Evolutionary conservation across 92 coral and sea anemone species (phyloP).

Genomic region (Micromussa lordhowensis): DNA sequence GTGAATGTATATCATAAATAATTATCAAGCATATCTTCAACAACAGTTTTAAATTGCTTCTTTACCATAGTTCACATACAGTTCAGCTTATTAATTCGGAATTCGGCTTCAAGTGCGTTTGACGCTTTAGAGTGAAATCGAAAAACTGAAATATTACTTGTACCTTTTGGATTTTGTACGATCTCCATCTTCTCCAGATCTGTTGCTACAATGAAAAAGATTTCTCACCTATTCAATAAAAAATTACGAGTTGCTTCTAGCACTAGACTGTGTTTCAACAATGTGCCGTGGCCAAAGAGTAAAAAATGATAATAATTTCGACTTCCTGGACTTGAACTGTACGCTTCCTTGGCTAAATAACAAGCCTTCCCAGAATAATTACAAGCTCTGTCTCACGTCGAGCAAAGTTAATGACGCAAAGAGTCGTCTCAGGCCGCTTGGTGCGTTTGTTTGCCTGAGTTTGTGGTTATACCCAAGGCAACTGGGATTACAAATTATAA

Average conservation of each 20-base stretch:
- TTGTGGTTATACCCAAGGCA: slow-evolving; percentile 8
- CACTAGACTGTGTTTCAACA: not conserved
- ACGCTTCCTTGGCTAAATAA: not conserved
- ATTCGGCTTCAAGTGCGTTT: not conserved
- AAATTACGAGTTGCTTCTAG: not conserved
- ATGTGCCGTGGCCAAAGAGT: not conserved
- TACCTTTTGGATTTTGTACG: not conserved
- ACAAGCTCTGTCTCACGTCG: not conserved
- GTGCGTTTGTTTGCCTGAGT: not conserved
- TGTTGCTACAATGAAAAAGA: not conserved
- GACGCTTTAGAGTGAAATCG: not conserved
- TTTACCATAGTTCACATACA: not conserved
- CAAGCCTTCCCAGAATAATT: not conserved
- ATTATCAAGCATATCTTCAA: not conserved
- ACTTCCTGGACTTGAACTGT: not conserved
- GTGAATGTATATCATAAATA: not conserved
- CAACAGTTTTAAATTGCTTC: not conserved
- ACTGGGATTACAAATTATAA: slow-evolving; percentile 5
- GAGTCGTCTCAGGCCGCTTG: not conserved
- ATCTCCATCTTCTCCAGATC: not conserved
- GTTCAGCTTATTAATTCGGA: not conserved
- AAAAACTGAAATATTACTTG: not conserved
- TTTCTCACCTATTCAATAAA: not conserved
- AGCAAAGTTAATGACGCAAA: not conserved
- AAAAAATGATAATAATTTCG: not conserved